Evolutionary conservation across 2,113 vertebrate genomes (phyloP), one percentile per base, ranked within the genome.

Genomic region (Rhea pennata): DNA sequence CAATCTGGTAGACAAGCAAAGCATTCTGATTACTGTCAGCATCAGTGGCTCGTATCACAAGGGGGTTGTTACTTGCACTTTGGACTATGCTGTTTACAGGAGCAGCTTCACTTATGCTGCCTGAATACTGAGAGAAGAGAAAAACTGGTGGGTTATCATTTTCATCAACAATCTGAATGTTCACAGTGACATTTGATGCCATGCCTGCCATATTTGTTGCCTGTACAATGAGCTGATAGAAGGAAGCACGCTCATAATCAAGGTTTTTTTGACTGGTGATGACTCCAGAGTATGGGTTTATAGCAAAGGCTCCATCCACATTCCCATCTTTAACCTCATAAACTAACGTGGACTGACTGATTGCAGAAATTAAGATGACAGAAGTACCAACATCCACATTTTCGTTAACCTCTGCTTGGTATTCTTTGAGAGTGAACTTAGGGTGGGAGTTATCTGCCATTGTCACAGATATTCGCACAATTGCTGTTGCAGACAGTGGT

Each of bases 161-260:
- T 97, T 99, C 98, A 97, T 99, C 99, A 39, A 99, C 96, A 70
- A 99, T 92, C 81, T 99, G 99, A 87, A 99, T 97, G 40, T 98
- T 98, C 78, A 99, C 97, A 3, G 99, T 99, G 59, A 98, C 97
- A 85, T 99, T 99, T 15, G 99, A 99, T 46, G 98, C 98, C 99
- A 99, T 99, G 23, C 99, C 99, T 59, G 99, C 99, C 99, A 99
- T 99, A 97, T 99, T 99, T 44, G 98, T 98, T 74, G 99, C 99
- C 90, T 99, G 99, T 24, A 99, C n/a, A 2, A 96, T 98, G 31
- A 99, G 98, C 20, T 97, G 98, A 79, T 99, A 99, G 36, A 97
- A 98, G 27, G 98, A 93, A 79, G 94, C 92, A 2, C 15, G 97
- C 94, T 99, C 99, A 39, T 98, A 99, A 96, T 99, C 99, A 31